These are phyloP conservation scores for Lepidothrix coronata DNA, from an alignment of 2,113 vertebrate species.

Conservation along the genomic window DNA sequence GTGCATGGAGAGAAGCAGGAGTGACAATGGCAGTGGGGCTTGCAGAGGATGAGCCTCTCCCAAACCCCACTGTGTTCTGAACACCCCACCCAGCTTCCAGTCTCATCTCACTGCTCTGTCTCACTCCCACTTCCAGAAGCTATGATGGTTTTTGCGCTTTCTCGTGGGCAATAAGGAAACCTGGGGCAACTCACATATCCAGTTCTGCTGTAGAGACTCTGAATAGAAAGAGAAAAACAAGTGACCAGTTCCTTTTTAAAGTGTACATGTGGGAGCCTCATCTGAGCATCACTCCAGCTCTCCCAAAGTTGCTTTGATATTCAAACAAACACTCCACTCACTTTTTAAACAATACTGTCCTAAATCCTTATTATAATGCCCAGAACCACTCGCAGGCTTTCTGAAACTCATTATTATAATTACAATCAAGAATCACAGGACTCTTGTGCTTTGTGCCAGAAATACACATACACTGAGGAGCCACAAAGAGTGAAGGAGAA, in stretches of 20 bases:
- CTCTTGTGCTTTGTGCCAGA: conserved; percentile 58
- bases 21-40: not conserved
- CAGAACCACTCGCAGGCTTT: conserved; percentile 59
- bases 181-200: not conserved
- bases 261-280: not conserved
- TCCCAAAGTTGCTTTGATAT: conserved; percentile 52
- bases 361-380: conserved; percentile 61
- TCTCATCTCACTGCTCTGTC: not conserved
- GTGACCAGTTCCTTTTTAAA: conserved; percentile 35
- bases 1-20: not conserved
- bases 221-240: not conserved
- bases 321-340: not conserved
- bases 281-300: not conserved
- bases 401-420: conserved; percentile 72
- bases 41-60: not conserved
- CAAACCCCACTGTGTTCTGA: not conserved
- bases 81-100: too few species aligned
- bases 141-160: not conserved
- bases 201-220: not conserved
- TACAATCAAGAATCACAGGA: conserved; percentile 64
- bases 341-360: conserved; percentile 34
- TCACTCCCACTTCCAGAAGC: not conserved
- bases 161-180: not conserved
- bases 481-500: not conserved
- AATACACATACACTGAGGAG: conserved; percentile 36